Evolutionary conservation across 1,140 invertebrate species (phyloP).

Genomic region (Drosophila micromelanica): DNA sequence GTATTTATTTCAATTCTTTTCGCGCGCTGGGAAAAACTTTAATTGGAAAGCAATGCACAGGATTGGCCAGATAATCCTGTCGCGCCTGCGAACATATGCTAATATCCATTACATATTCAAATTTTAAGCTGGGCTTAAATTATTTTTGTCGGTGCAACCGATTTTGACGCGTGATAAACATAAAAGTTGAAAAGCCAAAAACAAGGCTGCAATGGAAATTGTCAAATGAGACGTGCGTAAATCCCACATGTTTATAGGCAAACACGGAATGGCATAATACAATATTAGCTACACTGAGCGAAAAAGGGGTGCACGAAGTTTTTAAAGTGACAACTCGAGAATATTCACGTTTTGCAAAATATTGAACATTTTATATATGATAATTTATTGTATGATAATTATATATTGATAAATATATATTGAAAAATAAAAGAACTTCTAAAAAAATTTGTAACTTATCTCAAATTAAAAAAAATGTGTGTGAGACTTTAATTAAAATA

Average conservation of each 20-base stretch:
- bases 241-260: slow-evolving; percentile 84
- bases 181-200: slow-evolving; percentile 41
- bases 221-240: slow-evolving; percentile 69
- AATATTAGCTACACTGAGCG: too few species aligned
- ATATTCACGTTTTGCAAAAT: too few species aligned
- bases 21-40: slow-evolving; percentile 35
- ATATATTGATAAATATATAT: too few species aligned
- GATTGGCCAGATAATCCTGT: slow-evolving; percentile 28
- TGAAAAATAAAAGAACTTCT: too few species aligned
- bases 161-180: slow-evolving; percentile 63
- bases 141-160: slow-evolving; percentile 12
- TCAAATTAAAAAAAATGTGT: too few species aligned
- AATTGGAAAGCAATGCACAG: slow-evolving; percentile 48
- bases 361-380: too few species aligned
- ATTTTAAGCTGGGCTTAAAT: slow-evolving; percentile 65
- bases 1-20: not conserved
- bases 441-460: too few species aligned
- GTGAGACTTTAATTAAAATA: too few species aligned
- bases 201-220: slow-evolving; percentile 31
- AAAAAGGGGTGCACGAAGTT: too few species aligned
- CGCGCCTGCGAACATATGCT: slow-evolving; percentile 14
- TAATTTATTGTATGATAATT: too few species aligned
- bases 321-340: too few species aligned
- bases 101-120: slow-evolving; percentile 61
- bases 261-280: slow-evolving; percentile 52